phyloP scores from a whole-genome alignment of 2,888 invertebrate species.

The Sinohyriopsis cumingii region DNA sequence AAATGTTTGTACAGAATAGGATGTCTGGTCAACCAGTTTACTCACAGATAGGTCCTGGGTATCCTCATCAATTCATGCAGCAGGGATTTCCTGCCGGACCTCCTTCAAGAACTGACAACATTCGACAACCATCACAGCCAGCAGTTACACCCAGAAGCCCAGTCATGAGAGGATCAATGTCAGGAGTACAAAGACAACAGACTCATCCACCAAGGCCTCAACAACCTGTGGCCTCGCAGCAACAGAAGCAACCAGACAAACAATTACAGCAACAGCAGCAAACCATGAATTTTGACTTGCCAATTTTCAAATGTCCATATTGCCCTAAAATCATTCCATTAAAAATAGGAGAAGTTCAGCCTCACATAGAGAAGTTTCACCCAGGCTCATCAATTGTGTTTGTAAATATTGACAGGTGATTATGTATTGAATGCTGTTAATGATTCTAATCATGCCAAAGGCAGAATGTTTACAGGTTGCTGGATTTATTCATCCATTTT shows the following conservation, averaged over 20 bases:
- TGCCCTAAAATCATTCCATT: conserved; percentile 40
- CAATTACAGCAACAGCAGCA: neutral
- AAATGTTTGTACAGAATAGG: no score
- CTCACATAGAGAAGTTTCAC: conserved; percentile 57
- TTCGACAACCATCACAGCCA: neutral
- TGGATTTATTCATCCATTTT: no score
- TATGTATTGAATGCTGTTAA: neutral
- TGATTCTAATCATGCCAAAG: no score
- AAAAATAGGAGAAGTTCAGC: conserved; percentile 46
- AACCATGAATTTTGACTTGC: conserved; percentile 14
- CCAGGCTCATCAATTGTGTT: conserved; percentile 45
- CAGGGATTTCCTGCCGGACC: no score
- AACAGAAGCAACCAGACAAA: conserved; percentile 1
- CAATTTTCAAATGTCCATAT: conserved; percentile 46
- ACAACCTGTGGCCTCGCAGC: neutral
- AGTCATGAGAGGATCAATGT: neutral
- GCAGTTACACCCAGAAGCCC: neutral
- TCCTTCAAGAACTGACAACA: no score
- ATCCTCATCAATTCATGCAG: no score
- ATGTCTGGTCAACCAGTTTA: no score
- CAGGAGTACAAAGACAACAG: neutral
- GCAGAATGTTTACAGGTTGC: no score
- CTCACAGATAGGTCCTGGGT: no score
- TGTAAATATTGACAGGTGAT: conserved; percentile 14
- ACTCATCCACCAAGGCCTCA: conserved; percentile 4